Conservation (phyloP, 2,113 vertebrate species). For the Austrofundulus limnaeus region DNA sequence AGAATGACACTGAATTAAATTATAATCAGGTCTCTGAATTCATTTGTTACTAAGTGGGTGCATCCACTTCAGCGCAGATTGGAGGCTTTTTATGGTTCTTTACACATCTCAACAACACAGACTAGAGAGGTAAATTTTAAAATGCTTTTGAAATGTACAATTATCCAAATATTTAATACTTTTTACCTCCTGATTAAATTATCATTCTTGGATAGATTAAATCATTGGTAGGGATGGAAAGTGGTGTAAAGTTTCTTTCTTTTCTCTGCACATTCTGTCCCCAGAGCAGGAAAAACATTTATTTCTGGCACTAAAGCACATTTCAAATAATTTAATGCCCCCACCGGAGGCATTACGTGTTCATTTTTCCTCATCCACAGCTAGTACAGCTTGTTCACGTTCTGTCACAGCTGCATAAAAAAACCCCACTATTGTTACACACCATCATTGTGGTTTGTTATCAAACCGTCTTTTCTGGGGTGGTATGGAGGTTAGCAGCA, state of each 20-base stretch:
- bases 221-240: not conserved
- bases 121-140: constrained; percentile 5
- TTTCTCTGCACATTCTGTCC: constrained; percentile 5
- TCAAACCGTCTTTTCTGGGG: not conserved
- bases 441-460: not conserved
- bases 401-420: constrained; percentile 11
- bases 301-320: not conserved
- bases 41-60: constrained; percentile 10
- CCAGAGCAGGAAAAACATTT: not conserved
- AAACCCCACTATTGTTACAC: not conserved
- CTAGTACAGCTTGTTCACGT: not conserved
- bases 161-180: not conserved
- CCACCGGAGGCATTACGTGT: constrained; percentile 7
- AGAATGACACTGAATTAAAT: constrained; percentile 23
- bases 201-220: constrained; percentile 5
- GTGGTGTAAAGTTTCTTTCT: not conserved
- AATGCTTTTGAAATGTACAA: constrained; percentile 12
- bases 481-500: not conserved
- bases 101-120: constrained; percentile 5
- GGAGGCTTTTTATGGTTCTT: constrained; percentile 10
- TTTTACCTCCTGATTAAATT: constrained; percentile 22
- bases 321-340: constrained; percentile 7
- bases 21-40: constrained; percentile 21
- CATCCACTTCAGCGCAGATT: constrained; percentile 10
- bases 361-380: constrained; percentile 2